Evolutionary conservation across 2,888 invertebrate genomes (phyloP), one percentile per base, ranked within the genome.

Genomic region (Cactoblastis cactorum): DNA sequence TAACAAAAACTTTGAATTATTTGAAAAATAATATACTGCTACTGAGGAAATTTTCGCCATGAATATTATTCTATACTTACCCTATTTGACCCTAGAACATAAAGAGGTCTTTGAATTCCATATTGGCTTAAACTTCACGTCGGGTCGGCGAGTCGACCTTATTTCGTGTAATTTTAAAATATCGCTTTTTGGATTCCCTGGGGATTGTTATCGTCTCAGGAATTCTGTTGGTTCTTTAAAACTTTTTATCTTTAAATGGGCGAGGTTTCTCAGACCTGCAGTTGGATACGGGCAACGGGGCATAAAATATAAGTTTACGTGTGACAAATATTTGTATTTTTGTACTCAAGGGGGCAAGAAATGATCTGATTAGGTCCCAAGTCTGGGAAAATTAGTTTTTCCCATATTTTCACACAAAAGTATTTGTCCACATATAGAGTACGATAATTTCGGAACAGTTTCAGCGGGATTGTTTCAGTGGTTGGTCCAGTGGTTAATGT

Each of bases 161-260:
- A 28, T 45, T 45, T 18, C n/a, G 18, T 45, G 14, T 46, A 46
- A 35, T 58, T 63, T 53, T 58, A 53, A 53, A 54, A 47, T 49
- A 53, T 56, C 45, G 53, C 53, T 45, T 48, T 38, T 51, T 41
- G 39, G 28, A 32, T 48, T 39, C 1, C 6, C 14, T 39, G 48
- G 51, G 50, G 52, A 22, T n/a, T 22, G 22, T 1, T 6, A 39
- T 22, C 18, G 12, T 22, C 12, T 18, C 18, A 3, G 8, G 5
- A 34, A 34, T 18, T 28, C 17, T 12, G 17, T 11, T 3, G 12
- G 12, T n/a, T 32, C 53, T 59, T 62, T 60, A 56, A 49, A 53
- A 61, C 65, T 65, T 67, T 62, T 66, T 68, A 64, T 69, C 62
- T 72, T 71, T 72, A 65, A 67, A 69, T 65, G 61, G 63, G 61